These are phyloP conservation scores for Salminus brasiliensis DNA, from an alignment of 2,113 vertebrate genomes.

Conservation along the genomic window DNA sequence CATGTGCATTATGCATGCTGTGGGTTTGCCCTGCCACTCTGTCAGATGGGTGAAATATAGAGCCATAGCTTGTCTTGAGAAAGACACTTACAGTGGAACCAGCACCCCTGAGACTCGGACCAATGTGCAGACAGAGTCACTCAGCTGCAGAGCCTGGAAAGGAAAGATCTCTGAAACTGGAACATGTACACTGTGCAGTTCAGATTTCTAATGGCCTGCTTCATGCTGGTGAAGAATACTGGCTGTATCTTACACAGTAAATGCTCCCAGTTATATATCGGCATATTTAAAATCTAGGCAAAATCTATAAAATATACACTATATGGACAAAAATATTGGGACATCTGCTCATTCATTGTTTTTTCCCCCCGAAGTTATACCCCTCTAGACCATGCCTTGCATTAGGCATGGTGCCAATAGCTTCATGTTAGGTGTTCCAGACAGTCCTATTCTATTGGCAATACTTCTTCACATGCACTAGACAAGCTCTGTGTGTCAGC, in stretches of 20 bases:
- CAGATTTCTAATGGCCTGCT: not conserved
- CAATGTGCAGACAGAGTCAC: not conserved
- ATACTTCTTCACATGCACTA: too few relatives aligned
- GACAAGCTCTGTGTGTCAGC: too few relatives aligned
- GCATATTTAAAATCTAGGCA: too few relatives aligned
- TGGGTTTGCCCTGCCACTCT: slow-evolving; percentile 1
- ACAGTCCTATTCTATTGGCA: too few relatives aligned
- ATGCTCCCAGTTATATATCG: not conserved
- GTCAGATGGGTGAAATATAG: slow-evolving; percentile 19
- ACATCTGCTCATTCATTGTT: too few relatives aligned
- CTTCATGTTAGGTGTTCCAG: too few relatives aligned
- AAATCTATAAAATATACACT: too few relatives aligned
- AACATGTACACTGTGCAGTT: not conserved
- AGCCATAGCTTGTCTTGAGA: slow-evolving; percentile 11
- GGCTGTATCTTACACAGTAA: not conserved
- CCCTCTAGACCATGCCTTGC: too few relatives aligned
- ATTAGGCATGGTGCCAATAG: too few relatives aligned
- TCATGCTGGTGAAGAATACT: not conserved
- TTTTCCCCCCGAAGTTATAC: too few relatives aligned
- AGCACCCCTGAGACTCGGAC: slow-evolving; percentile 4
- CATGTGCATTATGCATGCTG: slow-evolving; percentile 39
- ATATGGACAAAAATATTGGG: too few relatives aligned
- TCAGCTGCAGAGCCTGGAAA: not conserved
- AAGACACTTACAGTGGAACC: slow-evolving; percentile 19
- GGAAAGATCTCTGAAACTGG: not conserved